phyloP scores from a whole-genome alignment of 1,140 invertebrate genomes.

The Drosophila subobscura region DNA sequence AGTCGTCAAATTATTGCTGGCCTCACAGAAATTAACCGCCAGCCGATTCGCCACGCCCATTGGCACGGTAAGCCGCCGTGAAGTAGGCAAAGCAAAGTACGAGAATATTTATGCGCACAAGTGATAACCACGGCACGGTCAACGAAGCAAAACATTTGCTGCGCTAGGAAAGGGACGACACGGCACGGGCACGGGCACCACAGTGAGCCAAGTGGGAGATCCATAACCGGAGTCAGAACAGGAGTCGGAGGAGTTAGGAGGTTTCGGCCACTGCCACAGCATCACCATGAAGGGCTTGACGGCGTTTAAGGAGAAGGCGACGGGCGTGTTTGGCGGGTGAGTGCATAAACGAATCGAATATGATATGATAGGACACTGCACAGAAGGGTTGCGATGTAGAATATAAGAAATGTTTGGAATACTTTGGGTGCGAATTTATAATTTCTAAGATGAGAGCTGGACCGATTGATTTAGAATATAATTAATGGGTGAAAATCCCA shows the following conservation, averaged over 20 bases:
- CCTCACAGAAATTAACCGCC: constrained; percentile 63
- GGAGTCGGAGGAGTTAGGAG: constrained; percentile 6
- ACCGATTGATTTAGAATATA: neutral
- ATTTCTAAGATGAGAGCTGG: too few relatives aligned
- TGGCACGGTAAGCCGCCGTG: constrained; percentile 65
- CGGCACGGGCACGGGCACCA: constrained; percentile 4
- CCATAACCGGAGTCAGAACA: constrained; percentile 11
- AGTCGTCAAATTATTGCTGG: constrained; percentile 68
- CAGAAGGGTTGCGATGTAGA: neutral
- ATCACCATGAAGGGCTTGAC: constrained; percentile 80
- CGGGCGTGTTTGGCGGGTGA: constrained; percentile 80
- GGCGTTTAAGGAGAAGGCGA: constrained; percentile 81
- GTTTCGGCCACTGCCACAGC: constrained; percentile 38
- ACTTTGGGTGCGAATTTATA: too few relatives aligned
- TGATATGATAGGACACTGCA: constrained; percentile 12
- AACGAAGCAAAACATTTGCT: constrained; percentile 35
- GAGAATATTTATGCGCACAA: constrained; percentile 71
- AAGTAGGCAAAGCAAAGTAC: constrained; percentile 63
- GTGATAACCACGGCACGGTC: constrained; percentile 61
- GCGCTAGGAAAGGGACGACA: constrained; percentile 29
- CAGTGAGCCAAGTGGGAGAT: constrained; percentile 25
- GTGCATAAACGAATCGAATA: constrained; percentile 51
- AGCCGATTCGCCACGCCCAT: constrained; percentile 69
- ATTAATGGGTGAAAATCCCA: neutral
- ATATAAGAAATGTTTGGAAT: neutral